Evolutionary conservation across 2,797 vertebrate genomes (phyloP).

Genomic region (Siniperca undulata): DNA sequence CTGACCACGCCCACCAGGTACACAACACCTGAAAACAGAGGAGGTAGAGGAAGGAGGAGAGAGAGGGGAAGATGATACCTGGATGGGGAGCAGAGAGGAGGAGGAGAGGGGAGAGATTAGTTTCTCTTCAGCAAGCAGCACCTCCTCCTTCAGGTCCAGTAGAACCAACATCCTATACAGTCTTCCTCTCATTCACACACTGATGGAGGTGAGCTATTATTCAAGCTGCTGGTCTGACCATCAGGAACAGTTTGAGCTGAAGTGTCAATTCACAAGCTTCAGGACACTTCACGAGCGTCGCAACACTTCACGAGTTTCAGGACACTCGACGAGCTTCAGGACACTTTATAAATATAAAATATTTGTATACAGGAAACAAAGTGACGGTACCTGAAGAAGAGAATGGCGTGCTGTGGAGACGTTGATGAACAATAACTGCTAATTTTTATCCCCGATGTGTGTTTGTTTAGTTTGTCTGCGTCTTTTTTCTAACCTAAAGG

Average conservation of each 20-base stretch:
- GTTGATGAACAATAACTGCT: too few species aligned
- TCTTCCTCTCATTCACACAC: not conserved
- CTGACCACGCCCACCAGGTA: conserved; percentile 95
- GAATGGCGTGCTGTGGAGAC: too few species aligned
- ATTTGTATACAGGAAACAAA: too few species aligned
- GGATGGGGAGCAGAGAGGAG: not conserved
- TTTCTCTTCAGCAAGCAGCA: not conserved
- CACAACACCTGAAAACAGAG: conserved; percentile 94
- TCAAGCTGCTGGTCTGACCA: not conserved
- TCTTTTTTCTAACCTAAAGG: too few species aligned
- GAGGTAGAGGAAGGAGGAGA: conserved; percentile 94
- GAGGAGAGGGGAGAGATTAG: not conserved
- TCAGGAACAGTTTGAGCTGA: not conserved
- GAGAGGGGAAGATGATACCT: conserved; percentile 95
- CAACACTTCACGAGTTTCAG: too few species aligned
- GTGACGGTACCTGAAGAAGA: too few species aligned
- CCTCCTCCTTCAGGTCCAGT: not conserved
- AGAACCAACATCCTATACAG: too few species aligned
- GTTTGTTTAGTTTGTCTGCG: too few species aligned
- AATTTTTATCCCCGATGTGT: too few species aligned
- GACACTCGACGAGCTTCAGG: too few species aligned
- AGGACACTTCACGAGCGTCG: not conserved
- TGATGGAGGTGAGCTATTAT: not conserved
- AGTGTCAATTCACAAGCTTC: not conserved
- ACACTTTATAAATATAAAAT: too few species aligned